Conservation (phyloP, 1,140 invertebrate species). For the Ceratosolen solmsi region DNA sequence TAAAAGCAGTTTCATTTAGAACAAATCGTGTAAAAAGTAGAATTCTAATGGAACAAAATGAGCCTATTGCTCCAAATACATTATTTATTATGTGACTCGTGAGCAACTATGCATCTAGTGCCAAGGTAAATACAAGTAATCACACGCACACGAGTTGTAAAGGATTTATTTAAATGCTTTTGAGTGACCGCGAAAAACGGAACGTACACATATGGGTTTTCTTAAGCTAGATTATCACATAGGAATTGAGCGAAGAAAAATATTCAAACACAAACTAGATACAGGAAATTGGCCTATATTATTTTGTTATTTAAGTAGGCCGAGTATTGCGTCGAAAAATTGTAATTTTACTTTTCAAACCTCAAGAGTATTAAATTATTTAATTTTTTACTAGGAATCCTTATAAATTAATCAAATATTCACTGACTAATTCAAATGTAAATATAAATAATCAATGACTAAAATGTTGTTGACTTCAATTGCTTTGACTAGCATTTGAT, state of each 20-base stretch:
- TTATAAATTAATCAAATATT: too few relatives aligned
- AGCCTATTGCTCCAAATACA: not conserved
- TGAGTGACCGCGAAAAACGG: not conserved
- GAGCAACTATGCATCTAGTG: not conserved
- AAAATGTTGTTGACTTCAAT: too few relatives aligned
- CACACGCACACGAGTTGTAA: not conserved
- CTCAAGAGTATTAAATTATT: too few relatives aligned
- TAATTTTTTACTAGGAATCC: too few relatives aligned
- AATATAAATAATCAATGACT: too few relatives aligned
- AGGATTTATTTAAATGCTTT: slow-evolving; percentile 25
- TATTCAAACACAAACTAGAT: not conserved
- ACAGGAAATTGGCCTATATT: not conserved
- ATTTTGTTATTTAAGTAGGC: not conserved
- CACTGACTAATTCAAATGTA: too few relatives aligned
- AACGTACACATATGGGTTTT: not conserved
- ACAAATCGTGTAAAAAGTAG: not conserved
- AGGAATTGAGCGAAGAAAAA: not conserved
- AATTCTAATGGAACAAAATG: not conserved
- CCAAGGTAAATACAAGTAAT: slow-evolving; percentile 29
- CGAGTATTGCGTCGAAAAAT: not conserved
- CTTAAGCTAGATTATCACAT: not conserved
- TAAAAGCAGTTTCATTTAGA: not conserved
- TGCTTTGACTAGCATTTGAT: too few relatives aligned
- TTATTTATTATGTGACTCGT: slow-evolving; percentile 1
- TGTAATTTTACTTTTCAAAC: too few relatives aligned